Evolutionary conservation across 2,113 vertebrate genomes (phyloP).

Genomic region (Indri indri): DNA sequence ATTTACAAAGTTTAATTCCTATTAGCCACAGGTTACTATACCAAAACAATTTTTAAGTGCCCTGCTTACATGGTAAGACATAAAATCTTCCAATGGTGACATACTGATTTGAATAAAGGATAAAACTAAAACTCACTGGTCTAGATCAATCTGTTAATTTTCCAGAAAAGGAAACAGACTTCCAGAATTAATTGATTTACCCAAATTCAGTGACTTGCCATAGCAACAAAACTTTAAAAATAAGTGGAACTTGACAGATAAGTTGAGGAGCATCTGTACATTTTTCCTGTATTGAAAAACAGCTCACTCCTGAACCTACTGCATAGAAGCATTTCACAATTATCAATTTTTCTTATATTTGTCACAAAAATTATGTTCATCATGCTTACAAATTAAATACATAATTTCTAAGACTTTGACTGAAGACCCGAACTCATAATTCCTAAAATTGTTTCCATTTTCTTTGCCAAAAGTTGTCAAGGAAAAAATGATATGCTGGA

Average conservation of each 20-base stretch:
- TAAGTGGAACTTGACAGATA: constrained; percentile 17
- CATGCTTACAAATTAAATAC: neutral
- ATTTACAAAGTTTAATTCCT: constrained; percentile 26
- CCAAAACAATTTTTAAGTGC: neutral
- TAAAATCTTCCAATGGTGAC: neutral
- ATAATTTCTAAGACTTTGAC: neutral
- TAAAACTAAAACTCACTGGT: constrained; percentile 22
- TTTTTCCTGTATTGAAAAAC: neutral
- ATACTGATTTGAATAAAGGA: neutral
- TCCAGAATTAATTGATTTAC: constrained; percentile 18
- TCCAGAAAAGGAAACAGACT: constrained; percentile 25
- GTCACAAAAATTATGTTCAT: neutral
- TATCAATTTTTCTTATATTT: constrained; percentile 7
- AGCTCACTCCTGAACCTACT: neutral
- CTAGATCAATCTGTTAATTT: constrained; percentile 24
- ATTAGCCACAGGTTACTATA: neutral
- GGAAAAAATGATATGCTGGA: neutral
- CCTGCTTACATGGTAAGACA: neutral
- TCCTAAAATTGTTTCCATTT: neutral
- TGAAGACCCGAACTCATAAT: neutral
- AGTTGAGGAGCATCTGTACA: neutral
- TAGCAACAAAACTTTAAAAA: constrained; percentile 58
- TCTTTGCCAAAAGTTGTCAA: constrained; percentile 14
- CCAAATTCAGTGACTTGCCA: constrained; percentile 39
- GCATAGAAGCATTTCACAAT: neutral